Conservation (phyloP, 2,797 vertebrate species). For the Pangasius mekongensis region DNA sequence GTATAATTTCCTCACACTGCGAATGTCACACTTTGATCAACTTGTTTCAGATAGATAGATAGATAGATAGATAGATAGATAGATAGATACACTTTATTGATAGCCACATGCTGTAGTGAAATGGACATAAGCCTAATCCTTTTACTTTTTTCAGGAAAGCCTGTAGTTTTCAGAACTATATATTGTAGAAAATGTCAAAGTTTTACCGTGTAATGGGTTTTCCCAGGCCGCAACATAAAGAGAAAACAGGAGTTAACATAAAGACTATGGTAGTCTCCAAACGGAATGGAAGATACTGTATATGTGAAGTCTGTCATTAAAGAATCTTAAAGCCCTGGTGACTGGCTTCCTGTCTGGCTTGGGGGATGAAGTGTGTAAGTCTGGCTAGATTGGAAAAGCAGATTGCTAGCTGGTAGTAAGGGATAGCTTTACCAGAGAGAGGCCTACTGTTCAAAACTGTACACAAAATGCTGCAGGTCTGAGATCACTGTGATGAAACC, state of each 20-base stretch:
- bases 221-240: neutral
- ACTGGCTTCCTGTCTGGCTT: conserved; percentile 36
- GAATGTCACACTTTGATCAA: neutral
- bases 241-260: neutral
- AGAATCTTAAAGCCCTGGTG: conserved; percentile 15
- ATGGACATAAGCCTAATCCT: neutral
- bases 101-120: neutral
- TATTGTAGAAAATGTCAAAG: neutral
- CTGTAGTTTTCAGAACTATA: neutral
- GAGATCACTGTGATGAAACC: conserved; percentile 54
- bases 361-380: conserved; percentile 27
- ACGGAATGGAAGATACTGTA: neutral
- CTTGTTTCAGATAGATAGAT: neutral
- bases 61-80: neutral
- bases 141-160: neutral
- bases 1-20: neutral
- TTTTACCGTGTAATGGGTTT: neutral
- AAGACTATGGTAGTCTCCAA: neutral
- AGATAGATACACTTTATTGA: neutral
- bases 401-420: conserved; percentile 62
- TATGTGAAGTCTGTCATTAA: conserved; percentile 19
- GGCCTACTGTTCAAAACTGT: conserved; percentile 30
- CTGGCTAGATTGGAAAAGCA: conserved; percentile 62
- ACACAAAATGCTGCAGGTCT: conserved; percentile 56
- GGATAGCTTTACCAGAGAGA: conserved; percentile 65